A percentile compares a stretch with the other conserved stretches of the same genome.
Evolutionary conservation across 2,113 vertebrate genomes (phyloP).

Genomic region (Camelus dromedarius): DNA sequence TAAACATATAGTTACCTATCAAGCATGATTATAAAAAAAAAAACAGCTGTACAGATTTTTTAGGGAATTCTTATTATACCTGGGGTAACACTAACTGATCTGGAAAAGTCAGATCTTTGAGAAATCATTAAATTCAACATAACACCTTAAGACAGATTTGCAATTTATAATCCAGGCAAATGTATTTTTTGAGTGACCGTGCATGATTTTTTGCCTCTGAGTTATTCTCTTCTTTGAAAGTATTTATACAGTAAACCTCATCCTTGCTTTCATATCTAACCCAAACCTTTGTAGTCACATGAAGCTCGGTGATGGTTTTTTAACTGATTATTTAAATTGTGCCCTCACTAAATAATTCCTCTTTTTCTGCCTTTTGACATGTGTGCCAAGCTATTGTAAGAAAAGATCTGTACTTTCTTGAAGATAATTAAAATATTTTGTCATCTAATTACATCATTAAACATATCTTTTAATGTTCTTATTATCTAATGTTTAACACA

Average conservation of each 20-base stretch:
- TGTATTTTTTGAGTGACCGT: background rate
- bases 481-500: constrained; percentile 63
- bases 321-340: background rate
- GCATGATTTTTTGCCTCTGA: background rate
- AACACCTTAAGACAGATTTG: background rate
- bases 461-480: background rate
- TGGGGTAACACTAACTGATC: background rate
- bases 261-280: background rate
- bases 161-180: background rate
- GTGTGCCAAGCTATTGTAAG: background rate
- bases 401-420: background rate
- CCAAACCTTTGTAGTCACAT: background rate
- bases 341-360: background rate
- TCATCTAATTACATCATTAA: constrained; percentile 31
- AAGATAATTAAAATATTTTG: constrained; percentile 62
- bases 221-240: background rate
- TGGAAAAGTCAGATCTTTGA: constrained; percentile 5
- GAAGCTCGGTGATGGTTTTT: background rate
- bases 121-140: background rate
- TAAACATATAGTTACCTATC: background rate
- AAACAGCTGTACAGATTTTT: background rate
- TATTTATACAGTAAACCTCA: background rate
- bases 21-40: constrained; percentile 1
- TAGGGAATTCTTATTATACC: background rate
- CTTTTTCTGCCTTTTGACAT: background rate